Base-by-base conservation (phyloP, 2,888 invertebrate species). In the Xestia sexstrigata region DNA sequence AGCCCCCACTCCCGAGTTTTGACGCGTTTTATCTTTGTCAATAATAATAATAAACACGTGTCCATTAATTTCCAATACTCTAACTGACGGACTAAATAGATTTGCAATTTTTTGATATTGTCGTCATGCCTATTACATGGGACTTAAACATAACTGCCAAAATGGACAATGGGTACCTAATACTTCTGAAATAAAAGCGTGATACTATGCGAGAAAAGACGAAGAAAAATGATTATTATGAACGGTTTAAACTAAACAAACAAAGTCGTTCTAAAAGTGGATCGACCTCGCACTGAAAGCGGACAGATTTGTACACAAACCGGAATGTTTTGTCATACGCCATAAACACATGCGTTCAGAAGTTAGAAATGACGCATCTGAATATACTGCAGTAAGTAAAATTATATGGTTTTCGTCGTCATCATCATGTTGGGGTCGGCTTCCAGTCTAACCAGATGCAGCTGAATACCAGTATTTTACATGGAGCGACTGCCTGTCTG, bases 231-330 rank as follows among this genome's bases (percentile, higher is more conserved):
- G 13, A 62, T 62, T 62, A 74, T 49, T 75, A 75, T 76, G 49
- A 52, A 42, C 49, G 47, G 42, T 66, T 35, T 11, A 20, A 70
- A 30, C 66, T 42, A 75, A 75, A 75, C n/a, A 75, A 47, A 75
- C 76, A 75, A n/a, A 75, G 4, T 1, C 23, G 8, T 62, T 17
- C 39, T 62, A 75, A 62, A 62, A 42, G 9, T 42, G 35, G 11
- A n/a, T 17, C 11, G 30, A 30, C 76, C 76, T 75, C 30, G 62
- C 2, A n/a, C 55, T 66, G 58, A 26, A 26, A 49, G 5, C 47
- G 26, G 39, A 39, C 39, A 66, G 23, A 7, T 76, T 76, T n/a
- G 17, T 66, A 65, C 6, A 76, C 75, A 74, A 52, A 4, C n/a
- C 23, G 26, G 1, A 66, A 47, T 23, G 35, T 63, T 74, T 63